Evolutionary conservation across 2,113 vertebrate genomes (phyloP), one percentile per base, ranked within the genome.

Genomic region (Ochotona curzoniae): DNA sequence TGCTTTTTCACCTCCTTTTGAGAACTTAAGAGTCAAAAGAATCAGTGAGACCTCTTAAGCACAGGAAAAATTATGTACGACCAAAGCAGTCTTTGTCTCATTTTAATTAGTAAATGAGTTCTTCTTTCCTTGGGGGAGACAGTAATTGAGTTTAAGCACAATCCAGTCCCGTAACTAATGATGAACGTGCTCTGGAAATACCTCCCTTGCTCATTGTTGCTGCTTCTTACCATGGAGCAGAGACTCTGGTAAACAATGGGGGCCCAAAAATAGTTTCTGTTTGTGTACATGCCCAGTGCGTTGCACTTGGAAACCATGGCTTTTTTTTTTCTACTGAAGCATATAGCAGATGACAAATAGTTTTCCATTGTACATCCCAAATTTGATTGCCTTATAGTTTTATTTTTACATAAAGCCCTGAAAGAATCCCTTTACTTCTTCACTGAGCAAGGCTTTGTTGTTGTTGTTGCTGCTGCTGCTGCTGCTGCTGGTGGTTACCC

Each of bases 21-120:
- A 96, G 95, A 95, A 74, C 80, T 44, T 93, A 90, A 94, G 60
- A 96, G 94, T 96, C n/a, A 38, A 94, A 96, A 90, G 95, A 96
- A 95, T 83, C 92, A 93, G 54, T 64, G 88, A 92, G 61, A 60
- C 49, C 69, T 92, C 91, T 93, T 88, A 94, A 91, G 93, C 32
- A 57, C 2, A 87, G 64, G 70, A 75, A 71, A 87, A 61, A 51
- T 64, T 83, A 75, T 12, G 4, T 85, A 54, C 38, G 51, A 82
- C 85, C 81, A 67, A 85, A 64, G 73, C 44, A 85, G 20, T 38
- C 91, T 49, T 85, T 51, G 60, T 44, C 61, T 64, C 20, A 67
- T 81, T 78, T 7, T 18, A 26, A 8, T 35, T 35, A 93, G 57
- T 61, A 44, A 57, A 67, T 79, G 61, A 93, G n/a, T 18, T 17